phyloP scores from a whole-genome alignment of 2,113 vertebrate genomes.

The Pituophis catenifer region DNA sequence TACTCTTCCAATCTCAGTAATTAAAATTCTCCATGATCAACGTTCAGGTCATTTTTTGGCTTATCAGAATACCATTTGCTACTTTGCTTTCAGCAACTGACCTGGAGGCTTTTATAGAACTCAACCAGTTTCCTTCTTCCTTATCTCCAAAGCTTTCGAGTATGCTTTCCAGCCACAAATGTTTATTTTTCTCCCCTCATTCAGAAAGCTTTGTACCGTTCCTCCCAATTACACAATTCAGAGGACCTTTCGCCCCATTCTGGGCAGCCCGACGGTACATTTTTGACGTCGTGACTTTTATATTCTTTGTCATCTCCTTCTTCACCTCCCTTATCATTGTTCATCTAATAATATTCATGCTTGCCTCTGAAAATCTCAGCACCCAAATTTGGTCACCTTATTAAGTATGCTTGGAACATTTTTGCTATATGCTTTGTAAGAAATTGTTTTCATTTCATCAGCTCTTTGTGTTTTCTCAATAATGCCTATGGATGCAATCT shows the following conservation, averaged over 20 bases:
- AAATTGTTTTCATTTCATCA: neutral
- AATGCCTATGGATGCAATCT: neutral
- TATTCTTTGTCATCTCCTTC: neutral
- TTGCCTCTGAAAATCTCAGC: slow-evolving; percentile 1
- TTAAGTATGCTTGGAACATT: neutral
- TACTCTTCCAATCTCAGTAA: slow-evolving; percentile 45
- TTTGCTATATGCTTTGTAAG: neutral
- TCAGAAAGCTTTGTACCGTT: slow-evolving; percentile 6
- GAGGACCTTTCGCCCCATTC: neutral
- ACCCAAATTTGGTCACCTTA: neutral
- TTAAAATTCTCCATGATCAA: slow-evolving; percentile 52
- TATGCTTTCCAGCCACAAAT: slow-evolving; percentile 30
- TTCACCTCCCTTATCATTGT: slow-evolving; percentile 2
- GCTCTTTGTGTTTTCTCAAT: neutral
- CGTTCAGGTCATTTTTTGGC: neutral
- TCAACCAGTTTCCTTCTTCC: slow-evolving; percentile 31
- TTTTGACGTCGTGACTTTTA: neutral
- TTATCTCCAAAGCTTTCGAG: slow-evolving; percentile 43
- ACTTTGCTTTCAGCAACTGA: slow-evolving; percentile 45
- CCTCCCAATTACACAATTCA: neutral
- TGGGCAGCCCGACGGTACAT: neutral
- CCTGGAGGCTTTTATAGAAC: slow-evolving; percentile 30
- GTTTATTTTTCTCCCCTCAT: slow-evolving; percentile 15
- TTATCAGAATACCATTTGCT: slow-evolving; percentile 49
- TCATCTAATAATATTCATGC: slow-evolving; percentile 26